phyloP scores from a whole-genome alignment of 1,140 invertebrate genomes.

The Scaptomyza graminum region DNA sequence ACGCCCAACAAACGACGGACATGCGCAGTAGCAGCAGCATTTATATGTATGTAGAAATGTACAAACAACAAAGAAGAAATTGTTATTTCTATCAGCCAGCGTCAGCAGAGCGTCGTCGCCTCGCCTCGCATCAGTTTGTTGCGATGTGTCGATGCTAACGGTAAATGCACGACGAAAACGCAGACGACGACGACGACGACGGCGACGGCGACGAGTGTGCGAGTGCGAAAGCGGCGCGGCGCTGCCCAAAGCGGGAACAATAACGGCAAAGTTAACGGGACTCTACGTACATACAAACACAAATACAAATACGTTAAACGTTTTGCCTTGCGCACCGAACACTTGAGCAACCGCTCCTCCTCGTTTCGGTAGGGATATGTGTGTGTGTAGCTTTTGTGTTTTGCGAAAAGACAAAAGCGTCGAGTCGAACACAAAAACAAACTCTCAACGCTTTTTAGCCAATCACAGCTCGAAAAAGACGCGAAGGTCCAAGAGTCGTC shows the following conservation, averaged over 20 bases:
- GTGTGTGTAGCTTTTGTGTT: conserved; percentile 39
- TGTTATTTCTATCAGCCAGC: neutral
- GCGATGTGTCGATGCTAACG: conserved; percentile 49
- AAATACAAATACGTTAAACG: neutral
- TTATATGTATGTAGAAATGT: no score
- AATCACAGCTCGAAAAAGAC: conserved; percentile 50
- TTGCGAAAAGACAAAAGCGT: conserved; percentile 35
- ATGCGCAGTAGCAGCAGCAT: conserved; percentile 17
- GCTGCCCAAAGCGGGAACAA: conserved; percentile 15
- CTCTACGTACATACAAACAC: no score
- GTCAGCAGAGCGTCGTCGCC: conserved; percentile 2
- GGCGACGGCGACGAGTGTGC: conserved; percentile 11
- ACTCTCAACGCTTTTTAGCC: conserved; percentile 26
- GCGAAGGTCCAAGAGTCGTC: conserved; percentile 10
- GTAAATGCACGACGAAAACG: no score
- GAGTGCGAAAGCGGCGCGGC: conserved; percentile 7
- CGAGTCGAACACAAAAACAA: conserved; percentile 20
- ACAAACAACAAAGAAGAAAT: neutral
- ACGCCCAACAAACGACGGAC: neutral
- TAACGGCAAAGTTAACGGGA: conserved; percentile 10
- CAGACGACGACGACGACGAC: conserved; percentile 20
- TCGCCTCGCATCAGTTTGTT: conserved; percentile 43
- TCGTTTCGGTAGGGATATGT: conserved; percentile 38
- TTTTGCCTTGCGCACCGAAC: conserved; percentile 9
- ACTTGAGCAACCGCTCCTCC: conserved; percentile 11